Conservation (phyloP, 2,888 invertebrate species). For the Heteropelma amictum region DNA sequence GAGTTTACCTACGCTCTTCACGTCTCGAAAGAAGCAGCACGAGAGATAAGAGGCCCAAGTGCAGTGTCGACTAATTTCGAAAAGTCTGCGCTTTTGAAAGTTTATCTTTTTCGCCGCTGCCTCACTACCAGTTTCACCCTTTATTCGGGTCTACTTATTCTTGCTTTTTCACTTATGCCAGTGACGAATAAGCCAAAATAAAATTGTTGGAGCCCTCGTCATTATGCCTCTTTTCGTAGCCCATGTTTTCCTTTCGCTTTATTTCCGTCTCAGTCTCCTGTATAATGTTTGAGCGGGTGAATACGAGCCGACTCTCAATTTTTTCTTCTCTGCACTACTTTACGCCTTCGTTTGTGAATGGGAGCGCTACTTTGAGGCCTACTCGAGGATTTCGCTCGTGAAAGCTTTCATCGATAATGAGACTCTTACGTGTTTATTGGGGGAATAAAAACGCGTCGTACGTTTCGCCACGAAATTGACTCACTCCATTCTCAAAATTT, state of each 20-base stretch:
- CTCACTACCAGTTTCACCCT: background rate
- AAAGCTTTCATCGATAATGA: slow-evolving; percentile 12
- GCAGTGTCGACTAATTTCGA: slow-evolving; percentile 30
- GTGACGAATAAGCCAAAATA: slow-evolving; percentile 17
- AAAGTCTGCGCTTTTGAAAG: slow-evolving; percentile 26
- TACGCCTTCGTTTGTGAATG: slow-evolving; percentile 19
- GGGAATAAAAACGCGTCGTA: background rate
- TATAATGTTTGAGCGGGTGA: background rate
- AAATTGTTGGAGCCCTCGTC: background rate
- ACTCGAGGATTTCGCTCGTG: background rate
- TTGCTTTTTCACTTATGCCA: background rate
- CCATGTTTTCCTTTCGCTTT: background rate
- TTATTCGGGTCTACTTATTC: background rate
- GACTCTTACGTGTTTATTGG: slow-evolving; percentile 13
- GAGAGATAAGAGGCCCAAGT: slow-evolving; percentile 19
- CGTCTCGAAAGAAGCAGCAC: background rate
- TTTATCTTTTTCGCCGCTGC: background rate
- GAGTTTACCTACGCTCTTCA: slow-evolving; percentile 21
- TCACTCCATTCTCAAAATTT: background rate
- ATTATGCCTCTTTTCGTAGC: background rate
- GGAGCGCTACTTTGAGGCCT: slow-evolving; percentile 26
- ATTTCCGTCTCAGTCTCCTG: background rate
- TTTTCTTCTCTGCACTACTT: background rate
- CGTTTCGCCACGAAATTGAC: background rate
- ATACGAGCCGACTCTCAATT: background rate